Conservation (phyloP, 2,797 vertebrate species). For the Gallinago stenura region DNA sequence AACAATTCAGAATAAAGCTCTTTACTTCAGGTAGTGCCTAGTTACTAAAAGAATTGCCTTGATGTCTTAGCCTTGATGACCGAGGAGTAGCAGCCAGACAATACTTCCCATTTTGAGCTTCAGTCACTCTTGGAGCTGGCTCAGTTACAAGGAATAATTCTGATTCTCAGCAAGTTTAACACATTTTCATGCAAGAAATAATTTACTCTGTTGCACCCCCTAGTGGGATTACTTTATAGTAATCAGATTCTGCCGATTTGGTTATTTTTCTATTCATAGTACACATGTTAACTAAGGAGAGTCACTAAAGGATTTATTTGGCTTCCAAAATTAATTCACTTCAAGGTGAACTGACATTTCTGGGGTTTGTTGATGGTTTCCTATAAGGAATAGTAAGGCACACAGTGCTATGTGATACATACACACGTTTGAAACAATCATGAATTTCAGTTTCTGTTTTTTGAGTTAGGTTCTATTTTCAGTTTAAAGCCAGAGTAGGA, state of each 20-base stretch:
- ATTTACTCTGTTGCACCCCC: conserved; percentile 78
- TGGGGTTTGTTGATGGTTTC: not conserved
- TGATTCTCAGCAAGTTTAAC: conserved; percentile 56
- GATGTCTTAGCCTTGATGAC: conserved; percentile 35
- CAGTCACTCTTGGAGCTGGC: conserved; percentile 50
- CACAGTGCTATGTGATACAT: accelerated
- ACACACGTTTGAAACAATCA: not conserved
- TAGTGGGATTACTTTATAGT: conserved; percentile 66
- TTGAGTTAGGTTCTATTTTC: not conserved
- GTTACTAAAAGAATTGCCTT: conserved; percentile 24
- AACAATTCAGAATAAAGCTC: not conserved
- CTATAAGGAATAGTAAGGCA: not conserved
- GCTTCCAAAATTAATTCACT: conserved; percentile 19
- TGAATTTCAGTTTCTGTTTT: not conserved
- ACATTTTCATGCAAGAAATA: conserved; percentile 64
- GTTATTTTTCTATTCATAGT: conserved; percentile 16
- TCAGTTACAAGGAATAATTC: conserved; percentile 57
- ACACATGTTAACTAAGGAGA: not conserved
- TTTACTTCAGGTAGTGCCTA: not conserved
- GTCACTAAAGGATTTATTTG: conserved; percentile 1
- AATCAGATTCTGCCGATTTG: not conserved
- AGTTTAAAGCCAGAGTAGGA: not conserved
- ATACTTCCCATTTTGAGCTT: conserved; percentile 31
- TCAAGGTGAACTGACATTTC: conserved; percentile 15
- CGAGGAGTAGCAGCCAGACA: conserved; percentile 26